Conservation (phyloP, 1,140 invertebrate species). For the Muscidifurax raptorellus region DNA sequence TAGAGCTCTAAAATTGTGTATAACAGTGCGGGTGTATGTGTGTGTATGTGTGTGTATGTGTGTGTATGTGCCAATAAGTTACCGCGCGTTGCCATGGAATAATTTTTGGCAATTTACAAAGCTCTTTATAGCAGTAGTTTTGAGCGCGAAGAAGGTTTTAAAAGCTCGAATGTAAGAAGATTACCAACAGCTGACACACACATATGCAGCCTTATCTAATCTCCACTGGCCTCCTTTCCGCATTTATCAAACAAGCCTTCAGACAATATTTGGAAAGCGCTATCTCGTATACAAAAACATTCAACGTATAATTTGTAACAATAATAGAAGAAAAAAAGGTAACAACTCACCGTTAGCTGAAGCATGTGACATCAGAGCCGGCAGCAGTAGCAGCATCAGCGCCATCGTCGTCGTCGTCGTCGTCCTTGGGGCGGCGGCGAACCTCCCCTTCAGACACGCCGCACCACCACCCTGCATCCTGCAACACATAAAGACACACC, state of each 20-base stretch:
- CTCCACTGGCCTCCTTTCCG: background rate
- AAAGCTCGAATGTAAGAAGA: no score
- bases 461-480: slow-evolving; percentile 68
- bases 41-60: no score
- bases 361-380: slow-evolving; percentile 46
- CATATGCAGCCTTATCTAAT: background rate
- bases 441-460: slow-evolving; percentile 66
- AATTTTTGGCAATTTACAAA: no score
- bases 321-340: slow-evolving; percentile 50
- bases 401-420: slow-evolving; percentile 52
- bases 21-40: no score
- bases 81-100: no score
- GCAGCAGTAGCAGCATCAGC: slow-evolving; percentile 60
- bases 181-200: no score
- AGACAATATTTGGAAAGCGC: no score
- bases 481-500: slow-evolving; percentile 61
- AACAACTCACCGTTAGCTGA: slow-evolving; percentile 71
- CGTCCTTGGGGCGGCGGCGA: slow-evolving; percentile 31
- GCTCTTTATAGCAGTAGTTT: no score
- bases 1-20: background rate
- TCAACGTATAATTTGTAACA: background rate
- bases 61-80: no score
- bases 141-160: no score
- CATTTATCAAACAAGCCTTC: background rate
- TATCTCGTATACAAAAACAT: background rate